These are phyloP conservation scores for Morpho achilles DNA, from an alignment of 2,888 invertebrate species.

Conservation along the genomic window DNA sequence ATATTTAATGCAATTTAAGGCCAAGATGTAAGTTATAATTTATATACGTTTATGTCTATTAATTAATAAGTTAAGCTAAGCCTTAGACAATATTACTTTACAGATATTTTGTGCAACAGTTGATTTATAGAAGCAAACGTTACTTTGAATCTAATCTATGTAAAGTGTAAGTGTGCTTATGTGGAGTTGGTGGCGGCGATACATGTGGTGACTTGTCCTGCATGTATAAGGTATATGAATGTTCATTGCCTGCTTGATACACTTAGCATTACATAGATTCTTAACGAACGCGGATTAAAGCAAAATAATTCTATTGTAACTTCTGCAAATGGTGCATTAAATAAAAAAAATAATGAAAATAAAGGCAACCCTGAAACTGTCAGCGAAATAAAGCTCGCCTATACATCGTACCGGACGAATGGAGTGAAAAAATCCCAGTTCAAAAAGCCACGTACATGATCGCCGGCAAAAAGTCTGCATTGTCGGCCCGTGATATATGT, in stretches of 20 bases:
- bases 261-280: too few relatives aligned
- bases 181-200: neutral
- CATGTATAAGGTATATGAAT: neutral
- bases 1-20: too few relatives aligned
- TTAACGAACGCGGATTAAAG: too few relatives aligned
- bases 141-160: too few relatives aligned
- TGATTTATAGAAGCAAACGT: neutral
- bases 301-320: too few relatives aligned
- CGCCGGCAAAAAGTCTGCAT: constrained; percentile 55
- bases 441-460: constrained; percentile 64
- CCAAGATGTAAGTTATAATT: too few relatives aligned
- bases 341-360: neutral
- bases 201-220: too few relatives aligned
- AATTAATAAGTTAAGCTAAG: too few relatives aligned
- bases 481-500: constrained; percentile 52
- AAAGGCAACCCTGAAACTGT: constrained; percentile 50
- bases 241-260: too few relatives aligned
- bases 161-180: neutral
- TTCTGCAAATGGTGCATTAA: neutral
- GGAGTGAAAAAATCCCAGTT: constrained; percentile 74
- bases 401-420: constrained; percentile 48
- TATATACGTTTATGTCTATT: too few relatives aligned
- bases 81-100: too few relatives aligned
- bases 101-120: neutral
- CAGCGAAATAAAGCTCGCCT: constrained; percentile 57